Evolutionary conservation across 1,140 invertebrate genomes (phyloP).

Genomic region (Drosophila mauritiana): DNA sequence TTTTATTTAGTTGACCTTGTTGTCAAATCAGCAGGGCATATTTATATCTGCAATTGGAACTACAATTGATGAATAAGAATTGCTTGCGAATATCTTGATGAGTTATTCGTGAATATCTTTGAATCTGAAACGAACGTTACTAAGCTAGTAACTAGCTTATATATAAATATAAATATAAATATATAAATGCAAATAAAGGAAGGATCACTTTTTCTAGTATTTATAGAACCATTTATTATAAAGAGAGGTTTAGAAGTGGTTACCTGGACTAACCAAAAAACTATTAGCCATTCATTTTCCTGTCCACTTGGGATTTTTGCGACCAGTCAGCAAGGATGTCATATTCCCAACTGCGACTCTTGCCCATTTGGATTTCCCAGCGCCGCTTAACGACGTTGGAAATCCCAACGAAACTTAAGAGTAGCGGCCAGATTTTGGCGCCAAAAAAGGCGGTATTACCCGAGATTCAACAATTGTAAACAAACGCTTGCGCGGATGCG

Average conservation of each 20-base stretch:
- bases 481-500: constrained; percentile 73
- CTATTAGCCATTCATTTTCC: background rate
- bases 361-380: constrained; percentile 8
- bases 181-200: too few species aligned
- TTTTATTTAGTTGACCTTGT: background rate
- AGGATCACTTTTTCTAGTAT: too few species aligned
- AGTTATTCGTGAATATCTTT: too few species aligned
- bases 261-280: background rate
- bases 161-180: too few species aligned
- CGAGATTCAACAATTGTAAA: constrained; percentile 83
- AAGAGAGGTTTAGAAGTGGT: background rate
- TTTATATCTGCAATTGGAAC: too few species aligned
- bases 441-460: constrained; percentile 48
- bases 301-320: constrained; percentile 1
- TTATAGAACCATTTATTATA: background rate
- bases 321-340: background rate
- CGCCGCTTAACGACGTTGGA: constrained; percentile 17
- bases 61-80: too few species aligned
- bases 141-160: too few species aligned
- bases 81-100: too few species aligned
- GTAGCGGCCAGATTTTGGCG: constrained; percentile 50
- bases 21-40: background rate
- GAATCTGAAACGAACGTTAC: too few species aligned
- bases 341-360: background rate
- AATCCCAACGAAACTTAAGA: constrained; percentile 45